Evolutionary conservation across 2,113 vertebrate species (phyloP), one percentile per base, ranked within the genome.

Genomic region (Prionailurus bengalensis): DNA sequence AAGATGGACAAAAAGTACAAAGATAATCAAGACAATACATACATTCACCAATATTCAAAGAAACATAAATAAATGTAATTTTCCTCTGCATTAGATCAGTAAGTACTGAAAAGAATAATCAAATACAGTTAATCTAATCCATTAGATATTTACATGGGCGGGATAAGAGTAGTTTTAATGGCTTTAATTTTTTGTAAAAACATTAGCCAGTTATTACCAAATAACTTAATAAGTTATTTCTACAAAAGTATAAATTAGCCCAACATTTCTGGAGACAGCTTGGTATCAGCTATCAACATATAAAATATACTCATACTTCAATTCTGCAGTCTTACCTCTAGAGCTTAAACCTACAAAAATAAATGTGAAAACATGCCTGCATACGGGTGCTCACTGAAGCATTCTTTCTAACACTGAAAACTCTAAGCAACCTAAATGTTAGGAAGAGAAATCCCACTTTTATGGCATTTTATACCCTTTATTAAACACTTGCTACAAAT

Each of bases 381-480:
- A 16, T 68, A 68, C n/a, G n/a, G 92, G 83, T n/a, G 31, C 7
- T 76, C 5, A 66, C 31, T n/a, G n/a, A 21, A 51, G 13, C 1
- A 71, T n/a, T 92, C 65, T 55, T 58, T 61, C 9, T 39, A 79
- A 91, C 3, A 80, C 14, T 15, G 19, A 86, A 89, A 92, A 51
- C 29, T 94, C 78, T 84, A 92, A 78, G 58, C 23, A 89, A 94
- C 21, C 9, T 55, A 97, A 85, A 85, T 51, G 29, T 79, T 84
- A 78, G 53, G 53, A 89, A 92, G 73, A 91, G 25, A 88, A 70
- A 73, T 48, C 31, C 65, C 65, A 82, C 45, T 33, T 61, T 45
- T 76, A 76, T 29, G 39, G 42, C 27, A 78, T 48, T 78, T 78
- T 48, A 78, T 70, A 79, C 17, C 3, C 19, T 73, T 74, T 84